Evolutionary conservation across 2,888 invertebrate species (phyloP).

Genomic region (Apeira syringaria): DNA sequence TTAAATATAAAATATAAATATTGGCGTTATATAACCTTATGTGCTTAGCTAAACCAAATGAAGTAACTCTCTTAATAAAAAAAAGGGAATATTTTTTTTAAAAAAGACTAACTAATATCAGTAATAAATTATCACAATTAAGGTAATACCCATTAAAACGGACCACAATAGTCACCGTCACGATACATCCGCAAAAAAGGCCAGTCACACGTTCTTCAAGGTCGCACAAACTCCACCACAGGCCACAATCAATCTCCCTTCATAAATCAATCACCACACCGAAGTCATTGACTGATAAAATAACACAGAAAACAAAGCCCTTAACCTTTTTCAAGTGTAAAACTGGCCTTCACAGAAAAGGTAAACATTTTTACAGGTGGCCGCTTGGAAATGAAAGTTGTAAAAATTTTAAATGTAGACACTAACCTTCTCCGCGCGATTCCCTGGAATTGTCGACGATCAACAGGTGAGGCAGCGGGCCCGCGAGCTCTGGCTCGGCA

Average conservation of each 20-base stretch:
- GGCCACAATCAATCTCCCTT: background rate
- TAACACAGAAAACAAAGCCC: too few species aligned
- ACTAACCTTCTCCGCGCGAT: constrained; percentile 69
- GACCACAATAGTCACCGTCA: background rate
- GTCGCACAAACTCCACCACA: background rate
- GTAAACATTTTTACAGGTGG: background rate
- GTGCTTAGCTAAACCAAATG: too few species aligned
- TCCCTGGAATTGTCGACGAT: constrained; percentile 76
- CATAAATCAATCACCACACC: background rate
- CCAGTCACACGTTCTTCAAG: background rate
- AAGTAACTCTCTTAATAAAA: too few species aligned
- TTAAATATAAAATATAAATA: too few species aligned
- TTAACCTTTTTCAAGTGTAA: background rate
- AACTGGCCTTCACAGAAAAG: background rate
- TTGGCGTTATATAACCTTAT: too few species aligned
- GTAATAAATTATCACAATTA: too few species aligned
- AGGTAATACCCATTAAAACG: too few species aligned
- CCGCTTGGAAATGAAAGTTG: background rate
- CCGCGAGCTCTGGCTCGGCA: constrained; percentile 43
- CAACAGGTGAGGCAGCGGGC: constrained; percentile 74
- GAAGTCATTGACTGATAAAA: background rate
- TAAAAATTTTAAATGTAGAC: background rate
- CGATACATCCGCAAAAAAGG: too few species aligned
- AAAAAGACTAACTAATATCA: too few species aligned
- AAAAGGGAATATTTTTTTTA: too few species aligned